Evolutionary conservation across 2,113 vertebrate species (phyloP).

Genomic region (Urocolius indicus): DNA sequence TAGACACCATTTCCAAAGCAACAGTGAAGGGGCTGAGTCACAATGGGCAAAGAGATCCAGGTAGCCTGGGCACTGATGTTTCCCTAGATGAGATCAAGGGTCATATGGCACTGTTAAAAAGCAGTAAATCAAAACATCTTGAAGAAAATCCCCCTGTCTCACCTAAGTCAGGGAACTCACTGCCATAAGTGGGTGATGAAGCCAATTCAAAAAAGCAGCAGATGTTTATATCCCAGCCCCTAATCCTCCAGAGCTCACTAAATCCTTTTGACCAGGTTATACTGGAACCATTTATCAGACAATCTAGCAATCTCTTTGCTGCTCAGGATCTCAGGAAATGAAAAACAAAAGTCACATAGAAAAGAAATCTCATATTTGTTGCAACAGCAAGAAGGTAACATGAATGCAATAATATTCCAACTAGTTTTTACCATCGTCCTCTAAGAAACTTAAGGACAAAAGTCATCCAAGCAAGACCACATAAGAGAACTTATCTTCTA

Average conservation of each 20-base stretch:
- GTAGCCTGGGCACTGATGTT: not conserved
- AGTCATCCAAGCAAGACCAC: not conserved
- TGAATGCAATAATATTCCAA: not conserved
- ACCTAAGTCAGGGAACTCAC: not conserved
- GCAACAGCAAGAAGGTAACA: not conserved
- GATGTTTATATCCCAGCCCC: not conserved
- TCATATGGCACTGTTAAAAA: not conserved
- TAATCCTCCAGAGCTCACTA: not conserved
- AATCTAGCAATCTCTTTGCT: not conserved
- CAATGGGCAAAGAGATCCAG: not conserved
- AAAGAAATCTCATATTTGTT: not conserved
- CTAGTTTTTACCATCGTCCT: not conserved
- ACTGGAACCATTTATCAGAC: not conserved
- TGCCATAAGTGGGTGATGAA: constrained; percentile 2
- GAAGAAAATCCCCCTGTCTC: not conserved
- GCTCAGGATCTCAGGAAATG: not conserved
- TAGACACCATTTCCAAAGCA: not conserved
- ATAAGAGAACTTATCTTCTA: not conserved
- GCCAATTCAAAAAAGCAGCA: not conserved
- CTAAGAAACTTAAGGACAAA: not conserved
- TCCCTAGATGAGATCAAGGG: not conserved
- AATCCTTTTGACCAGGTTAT: constrained; percentile 4
- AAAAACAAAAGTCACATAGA: not conserved
- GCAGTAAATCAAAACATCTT: not conserved
- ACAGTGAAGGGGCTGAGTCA: not conserved